Percentiles rank a stretch among this genome's conserved stretches.
Conservation (phyloP, 2,888 invertebrate genomes). For the Cantharis nigra region DNA sequence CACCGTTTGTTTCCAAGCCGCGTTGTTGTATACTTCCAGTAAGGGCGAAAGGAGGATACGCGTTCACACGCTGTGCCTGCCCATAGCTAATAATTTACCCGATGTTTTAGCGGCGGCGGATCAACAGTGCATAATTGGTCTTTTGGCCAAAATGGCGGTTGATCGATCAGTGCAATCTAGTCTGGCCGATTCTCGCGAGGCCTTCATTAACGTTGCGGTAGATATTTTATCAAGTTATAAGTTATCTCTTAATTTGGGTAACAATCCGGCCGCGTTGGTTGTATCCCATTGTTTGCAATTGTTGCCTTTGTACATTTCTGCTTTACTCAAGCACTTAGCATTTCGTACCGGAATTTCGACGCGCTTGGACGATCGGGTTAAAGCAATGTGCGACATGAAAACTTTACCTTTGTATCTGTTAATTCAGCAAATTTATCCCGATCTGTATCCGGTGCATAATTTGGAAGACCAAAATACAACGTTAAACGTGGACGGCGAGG, state of each 20-base stretch:
- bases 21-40: constrained; percentile 93
- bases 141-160: constrained; percentile 97
- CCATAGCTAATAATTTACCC: constrained; percentile 80
- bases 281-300: constrained; percentile 79
- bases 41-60: constrained; percentile 95
- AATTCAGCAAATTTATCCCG: constrained; percentile 87
- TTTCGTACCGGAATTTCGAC: constrained; percentile 89
- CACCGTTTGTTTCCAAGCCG: constrained; percentile 96
- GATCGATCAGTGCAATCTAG: constrained; percentile 87
- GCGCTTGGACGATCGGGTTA: constrained; percentile 89
- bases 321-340: constrained; percentile 86
- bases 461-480: constrained; percentile 57
- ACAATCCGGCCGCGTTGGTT: constrained; percentile 66
- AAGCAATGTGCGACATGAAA: constrained; percentile 93
- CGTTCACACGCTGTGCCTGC: constrained; percentile 95
- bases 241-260: constrained; percentile 66
- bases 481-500: constrained; percentile 48
- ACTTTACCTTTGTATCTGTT: constrained; percentile 79
- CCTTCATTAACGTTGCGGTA: constrained; percentile 91
- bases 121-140: constrained; percentile 88
- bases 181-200: constrained; percentile 92
- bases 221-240: constrained; percentile 84
- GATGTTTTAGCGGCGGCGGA: constrained; percentile 91
- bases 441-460: constrained; percentile 84
- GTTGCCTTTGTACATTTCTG: constrained; percentile 86